These are phyloP conservation scores for Stratiomys singularior DNA, from an alignment of 2,888 invertebrate genomes.

Conservation along the genomic window DNA sequence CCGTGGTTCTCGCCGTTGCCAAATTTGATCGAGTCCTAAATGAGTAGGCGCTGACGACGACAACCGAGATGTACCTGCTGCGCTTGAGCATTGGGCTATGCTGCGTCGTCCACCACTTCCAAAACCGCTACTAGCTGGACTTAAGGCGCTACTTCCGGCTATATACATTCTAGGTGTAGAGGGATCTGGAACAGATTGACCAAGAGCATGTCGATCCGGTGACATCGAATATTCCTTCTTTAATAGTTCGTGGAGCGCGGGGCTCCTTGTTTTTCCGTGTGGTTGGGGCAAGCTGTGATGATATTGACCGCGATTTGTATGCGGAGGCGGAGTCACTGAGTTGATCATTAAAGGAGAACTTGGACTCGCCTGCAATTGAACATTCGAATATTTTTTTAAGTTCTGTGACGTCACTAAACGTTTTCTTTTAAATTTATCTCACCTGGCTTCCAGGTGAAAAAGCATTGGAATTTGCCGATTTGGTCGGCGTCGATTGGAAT, in stretches of 20 bases:
- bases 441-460: conserved; percentile 76
- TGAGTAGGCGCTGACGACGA: conserved; percentile 91
- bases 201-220: conserved; percentile 69
- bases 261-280: conserved; percentile 57
- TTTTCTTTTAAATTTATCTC: conserved; percentile 37
- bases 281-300: conserved; percentile 57
- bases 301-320: conserved; percentile 62
- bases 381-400: background rate
- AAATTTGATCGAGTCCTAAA: conserved; percentile 83
- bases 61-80: conserved; percentile 68
- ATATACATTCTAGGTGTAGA: conserved; percentile 67
- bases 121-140: conserved; percentile 62
- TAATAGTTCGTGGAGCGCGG: conserved; percentile 74
- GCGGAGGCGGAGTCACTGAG: conserved; percentile 66
- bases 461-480: conserved; percentile 62
- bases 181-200: conserved; percentile 74
- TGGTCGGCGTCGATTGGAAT: conserved; percentile 64
- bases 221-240: conserved; percentile 73
- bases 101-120: conserved; percentile 57
- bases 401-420: too few species aligned
- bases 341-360: conserved; percentile 67
- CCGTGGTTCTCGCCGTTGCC: conserved; percentile 87
- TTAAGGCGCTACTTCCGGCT: conserved; percentile 60
- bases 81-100: conserved; percentile 58
- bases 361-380: conserved; percentile 63